These are phyloP conservation scores for Endotricha flammealis DNA, from an alignment of 2,888 invertebrate species.

Conservation along the genomic window DNA sequence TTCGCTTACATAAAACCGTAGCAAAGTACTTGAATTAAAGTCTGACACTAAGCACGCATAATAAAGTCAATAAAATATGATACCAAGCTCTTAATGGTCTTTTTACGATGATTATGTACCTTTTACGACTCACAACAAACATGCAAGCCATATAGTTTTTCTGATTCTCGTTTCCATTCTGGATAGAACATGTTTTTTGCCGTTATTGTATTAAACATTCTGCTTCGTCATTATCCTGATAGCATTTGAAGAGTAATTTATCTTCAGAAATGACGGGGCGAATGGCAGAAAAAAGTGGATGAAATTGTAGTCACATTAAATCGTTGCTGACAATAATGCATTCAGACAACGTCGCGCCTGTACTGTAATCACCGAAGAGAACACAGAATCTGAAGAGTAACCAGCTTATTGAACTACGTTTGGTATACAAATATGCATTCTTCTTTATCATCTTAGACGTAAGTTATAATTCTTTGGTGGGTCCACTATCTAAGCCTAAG, in stretches of 20 bases:
- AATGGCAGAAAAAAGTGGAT: background rate
- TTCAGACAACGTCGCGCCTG: background rate
- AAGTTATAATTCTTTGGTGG: too few species aligned
- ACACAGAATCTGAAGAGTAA: too few species aligned
- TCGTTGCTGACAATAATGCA: background rate
- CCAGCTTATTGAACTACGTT: too few species aligned
- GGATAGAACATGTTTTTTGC: conserved; percentile 1
- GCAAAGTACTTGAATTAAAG: conserved; percentile 1
- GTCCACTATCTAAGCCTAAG: too few species aligned
- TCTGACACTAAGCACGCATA: background rate
- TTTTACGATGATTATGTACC: background rate
- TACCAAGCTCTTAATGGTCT: background rate
- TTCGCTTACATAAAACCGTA: background rate
- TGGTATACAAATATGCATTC: too few species aligned
- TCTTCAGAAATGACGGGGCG: background rate
- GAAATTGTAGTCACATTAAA: background rate
- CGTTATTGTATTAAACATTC: background rate
- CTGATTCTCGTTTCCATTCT: background rate
- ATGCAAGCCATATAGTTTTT: background rate
- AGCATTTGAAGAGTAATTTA: conserved; percentile 5
- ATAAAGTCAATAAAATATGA: background rate
- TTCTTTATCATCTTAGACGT: too few species aligned
- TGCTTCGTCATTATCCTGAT: conserved; percentile 8
- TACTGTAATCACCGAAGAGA: background rate
- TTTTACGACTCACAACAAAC: background rate